Evolutionary conservation across 2,113 vertebrate species (phyloP).

Genomic region (Scophthalmus maximus): DNA sequence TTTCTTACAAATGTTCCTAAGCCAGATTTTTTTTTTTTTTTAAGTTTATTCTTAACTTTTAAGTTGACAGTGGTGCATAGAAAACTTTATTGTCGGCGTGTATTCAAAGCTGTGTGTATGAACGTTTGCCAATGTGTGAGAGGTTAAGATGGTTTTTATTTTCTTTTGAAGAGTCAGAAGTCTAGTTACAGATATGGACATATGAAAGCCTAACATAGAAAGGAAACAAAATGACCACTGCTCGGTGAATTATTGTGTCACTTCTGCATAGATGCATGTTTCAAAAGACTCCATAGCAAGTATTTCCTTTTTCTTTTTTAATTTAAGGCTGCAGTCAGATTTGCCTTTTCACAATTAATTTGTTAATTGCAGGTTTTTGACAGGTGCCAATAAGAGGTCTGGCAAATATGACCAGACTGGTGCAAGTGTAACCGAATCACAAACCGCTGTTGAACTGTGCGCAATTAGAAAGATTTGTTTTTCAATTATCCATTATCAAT

Average conservation of each 20-base stretch:
- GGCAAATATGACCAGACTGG: background rate
- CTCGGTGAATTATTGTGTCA: too few species aligned
- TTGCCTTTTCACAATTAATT: background rate
- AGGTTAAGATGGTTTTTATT: background rate
- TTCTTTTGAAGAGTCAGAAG: background rate
- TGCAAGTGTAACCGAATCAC: background rate
- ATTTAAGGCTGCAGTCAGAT: background rate
- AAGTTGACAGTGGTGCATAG: background rate
- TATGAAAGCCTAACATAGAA: too few species aligned
- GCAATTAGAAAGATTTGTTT: background rate
- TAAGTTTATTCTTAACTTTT: background rate
- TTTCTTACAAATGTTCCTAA: background rate
- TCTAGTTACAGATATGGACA: too few species aligned
- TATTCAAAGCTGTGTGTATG: background rate
- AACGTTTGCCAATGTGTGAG: background rate
- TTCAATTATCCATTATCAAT: slow-evolving; percentile 23
- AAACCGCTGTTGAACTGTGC: background rate
- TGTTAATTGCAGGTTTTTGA: background rate
- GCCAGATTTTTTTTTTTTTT: too few species aligned
- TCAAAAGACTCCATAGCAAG: too few species aligned
- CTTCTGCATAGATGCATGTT: too few species aligned
- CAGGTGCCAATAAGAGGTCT: background rate
- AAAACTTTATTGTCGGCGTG: background rate
- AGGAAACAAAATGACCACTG: too few species aligned
- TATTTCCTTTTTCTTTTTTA: background rate